Evolutionary conservation across 1,140 invertebrate genomes (phyloP), one percentile per base, ranked within the genome.

Genomic region (Cryptotermes secundus): DNA sequence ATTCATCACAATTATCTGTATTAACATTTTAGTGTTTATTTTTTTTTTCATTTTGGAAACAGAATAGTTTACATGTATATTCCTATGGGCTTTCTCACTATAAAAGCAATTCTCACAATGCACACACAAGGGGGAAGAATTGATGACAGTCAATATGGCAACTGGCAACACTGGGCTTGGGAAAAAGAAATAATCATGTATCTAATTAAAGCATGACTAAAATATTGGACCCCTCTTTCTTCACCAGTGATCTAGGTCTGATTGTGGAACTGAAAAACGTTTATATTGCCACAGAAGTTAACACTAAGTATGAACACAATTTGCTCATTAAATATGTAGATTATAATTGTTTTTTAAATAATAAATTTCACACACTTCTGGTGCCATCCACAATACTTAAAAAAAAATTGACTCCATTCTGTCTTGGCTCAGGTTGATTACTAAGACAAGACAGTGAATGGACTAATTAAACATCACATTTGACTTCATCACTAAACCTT

Each of bases 91-190:
- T 72, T 72, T 72, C 59, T 72, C 59, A 72, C 59, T 72, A 72
- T 72, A 72, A 72, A 72, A 72, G 59, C 59, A 72, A n/a, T 72
- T 72, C 59, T 72, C 59, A 72, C 59, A 72, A 31, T 72, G 59
- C 59, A 72, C 59, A 72, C 59, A 72, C 26, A 16, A 72, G 59
- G 59, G 26, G 59, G 59, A 72, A 72, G 59, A 72, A 72, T 72
- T 72, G 59, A 72, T 72, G 59, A 72, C 59, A 72, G 59, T 72
- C 59, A 72, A 72, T 72, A 72, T 72, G 59, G 59, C 59, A 65
- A 65, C n/a, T 65, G 59, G n/a, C 59, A 72, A 72, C 59, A 72
- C 26, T 72, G 59, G 59, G 16, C n/a, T 72, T n/a, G 24, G 3
- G 7, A 31, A 72, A 72, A 72, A 16, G 9, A n/a, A 31, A 26